phyloP scores from a whole-genome alignment of 2,113 vertebrate species.

The Syrmaticus mikado region DNA sequence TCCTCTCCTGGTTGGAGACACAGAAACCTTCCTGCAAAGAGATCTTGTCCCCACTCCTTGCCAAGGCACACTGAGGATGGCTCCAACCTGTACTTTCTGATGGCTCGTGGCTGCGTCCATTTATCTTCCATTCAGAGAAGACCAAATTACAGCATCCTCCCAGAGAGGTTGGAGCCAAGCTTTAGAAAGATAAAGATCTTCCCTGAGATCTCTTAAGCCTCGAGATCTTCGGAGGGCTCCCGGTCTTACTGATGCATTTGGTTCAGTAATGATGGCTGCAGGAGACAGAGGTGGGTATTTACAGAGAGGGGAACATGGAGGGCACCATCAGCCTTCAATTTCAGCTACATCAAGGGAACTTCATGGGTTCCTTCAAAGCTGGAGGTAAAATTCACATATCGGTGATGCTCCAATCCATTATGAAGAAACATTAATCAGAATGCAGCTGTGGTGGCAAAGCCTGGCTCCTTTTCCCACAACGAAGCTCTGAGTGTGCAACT shows the following conservation, averaged over 20 bases:
- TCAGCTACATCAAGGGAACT: not conserved
- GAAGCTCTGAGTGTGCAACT: not conserved
- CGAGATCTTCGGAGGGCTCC: not conserved
- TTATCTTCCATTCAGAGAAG: not conserved
- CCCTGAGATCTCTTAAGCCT: not conserved
- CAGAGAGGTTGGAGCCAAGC: not conserved
- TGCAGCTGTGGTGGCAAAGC: not conserved
- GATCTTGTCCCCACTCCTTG: not conserved
- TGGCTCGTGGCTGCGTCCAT: accelerated
- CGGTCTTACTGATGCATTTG: accelerated
- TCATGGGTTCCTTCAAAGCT: not conserved
- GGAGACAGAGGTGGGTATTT: not conserved
- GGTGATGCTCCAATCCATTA: not conserved
- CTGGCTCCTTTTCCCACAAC: not conserved
- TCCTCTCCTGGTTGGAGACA: not conserved
- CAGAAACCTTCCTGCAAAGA: not conserved
- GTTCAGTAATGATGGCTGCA: not conserved
- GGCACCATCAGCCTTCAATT: not conserved
- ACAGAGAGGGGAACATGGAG: not conserved
- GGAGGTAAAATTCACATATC: not conserved
- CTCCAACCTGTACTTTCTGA: not conserved
- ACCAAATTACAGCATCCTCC: not conserved
- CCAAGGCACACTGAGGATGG: not conserved
- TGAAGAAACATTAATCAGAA: not conserved
- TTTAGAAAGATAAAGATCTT: not conserved